Conservation (phyloP, 2,113 vertebrate species). For the Bufo gargarizans region DNA sequence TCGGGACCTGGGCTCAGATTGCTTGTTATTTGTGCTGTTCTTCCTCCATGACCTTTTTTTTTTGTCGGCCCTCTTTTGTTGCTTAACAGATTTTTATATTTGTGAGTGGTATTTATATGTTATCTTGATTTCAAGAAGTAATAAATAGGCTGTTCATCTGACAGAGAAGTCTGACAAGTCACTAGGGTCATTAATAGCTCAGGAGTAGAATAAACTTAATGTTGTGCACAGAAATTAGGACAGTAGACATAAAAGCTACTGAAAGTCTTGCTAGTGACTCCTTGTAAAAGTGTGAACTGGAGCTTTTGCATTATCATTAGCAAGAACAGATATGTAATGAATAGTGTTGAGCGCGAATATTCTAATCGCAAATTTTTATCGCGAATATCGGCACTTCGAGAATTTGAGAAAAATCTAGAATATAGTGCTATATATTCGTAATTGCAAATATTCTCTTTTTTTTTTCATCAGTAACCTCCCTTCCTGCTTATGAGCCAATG, state of each 20-base stretch:
- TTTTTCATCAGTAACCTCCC: too few species aligned
- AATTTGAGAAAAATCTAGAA: too few species aligned
- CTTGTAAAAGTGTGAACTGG: background rate
- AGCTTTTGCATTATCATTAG: background rate
- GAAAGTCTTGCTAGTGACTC: background rate
- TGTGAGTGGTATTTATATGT: slow-evolving; percentile 7
- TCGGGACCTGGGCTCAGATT: slow-evolving; percentile 18
- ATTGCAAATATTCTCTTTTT: too few species aligned
- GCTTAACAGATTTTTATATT: slow-evolving; percentile 8
- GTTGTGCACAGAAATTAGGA: slow-evolving; percentile 2
- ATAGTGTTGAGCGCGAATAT: too few species aligned
- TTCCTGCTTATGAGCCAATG: too few species aligned
- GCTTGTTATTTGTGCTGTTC: slow-evolving; percentile 42
- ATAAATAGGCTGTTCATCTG: slow-evolving; percentile 10
- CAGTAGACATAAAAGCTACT: background rate
- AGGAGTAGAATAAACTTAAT: background rate
- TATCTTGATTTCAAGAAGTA: slow-evolving; percentile 20
- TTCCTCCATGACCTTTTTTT: slow-evolving; percentile 37
- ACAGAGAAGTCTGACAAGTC: background rate
- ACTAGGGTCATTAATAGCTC: background rate
- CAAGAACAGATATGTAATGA: background rate
- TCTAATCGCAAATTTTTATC: too few species aligned
- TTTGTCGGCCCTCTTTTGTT: slow-evolving; percentile 18
- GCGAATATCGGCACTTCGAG: too few species aligned
- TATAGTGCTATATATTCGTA: too few species aligned